Base-by-base conservation (phyloP, 2,113 vertebrate species). In the Stomatorhinus ivindoensis region DNA sequence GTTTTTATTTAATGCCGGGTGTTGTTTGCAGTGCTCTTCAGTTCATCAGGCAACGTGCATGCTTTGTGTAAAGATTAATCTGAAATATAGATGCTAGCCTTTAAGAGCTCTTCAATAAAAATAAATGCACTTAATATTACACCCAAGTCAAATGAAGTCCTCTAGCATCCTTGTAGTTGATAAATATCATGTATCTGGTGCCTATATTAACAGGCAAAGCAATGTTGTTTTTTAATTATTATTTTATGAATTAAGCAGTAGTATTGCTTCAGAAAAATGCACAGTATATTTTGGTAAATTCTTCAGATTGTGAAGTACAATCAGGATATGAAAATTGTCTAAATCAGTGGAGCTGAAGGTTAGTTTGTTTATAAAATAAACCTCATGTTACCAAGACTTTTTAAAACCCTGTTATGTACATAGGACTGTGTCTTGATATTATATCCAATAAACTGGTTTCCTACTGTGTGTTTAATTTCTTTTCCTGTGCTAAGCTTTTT, bases 361-460 rank as follows among this genome's bases (percentile, higher is more conserved):
- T 88, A 91, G 80, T 91, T 92, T 89, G 91, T 92, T 92, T 93
- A 91, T 93, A 93, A 93, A 93, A 89, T 61, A 91, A 91, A 73
- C 93, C 92, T 93, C 93, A 93, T 93, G 93, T 94, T 94, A 93
- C 92, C 92, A 92, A 93, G 91, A 93, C 92, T 95, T 95, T 96
- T 95, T 95, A 94, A 94, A 94, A 93, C 92, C 93, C 89, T 94
- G 90, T 89, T 42, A 88, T 96, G 93, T 95, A 95, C 91, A 95
- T 95, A 95, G 85, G 92, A 91, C 92, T 92, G 93, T 93, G 94
- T 93, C 94, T 95, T 95, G 93, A 95, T 95, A 95, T 95, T 92
- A 94, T 94, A 95, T 95, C 94, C 94, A 96, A 96, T 94, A 95
- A 93, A 93, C 86, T 94, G 93, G 93, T 95, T 95, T 96, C 93